phyloP scores from a whole-genome alignment of 2,888 invertebrate species.

The Rhagium mordax region DNA sequence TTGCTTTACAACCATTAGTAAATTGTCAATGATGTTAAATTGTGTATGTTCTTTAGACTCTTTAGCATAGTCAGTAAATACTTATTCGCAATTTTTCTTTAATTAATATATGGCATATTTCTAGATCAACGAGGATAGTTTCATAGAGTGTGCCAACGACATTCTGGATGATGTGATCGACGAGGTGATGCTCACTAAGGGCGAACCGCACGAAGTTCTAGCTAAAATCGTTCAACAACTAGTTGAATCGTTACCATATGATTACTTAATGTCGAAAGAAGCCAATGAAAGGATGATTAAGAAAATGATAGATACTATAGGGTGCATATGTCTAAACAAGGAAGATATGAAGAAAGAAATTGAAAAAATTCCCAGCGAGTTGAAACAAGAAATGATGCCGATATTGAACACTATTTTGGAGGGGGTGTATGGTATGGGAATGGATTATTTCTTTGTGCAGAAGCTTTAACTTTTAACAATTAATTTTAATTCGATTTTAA shows the following conservation, averaged over 20 bases:
- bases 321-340: slow-evolving; percentile 48
- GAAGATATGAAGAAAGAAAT: slow-evolving; percentile 47
- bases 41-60: no score
- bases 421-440: slow-evolving; percentile 61
- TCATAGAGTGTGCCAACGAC: slow-evolving; percentile 51
- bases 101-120: slow-evolving; percentile 22
- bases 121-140: slow-evolving; percentile 56
- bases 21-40: no score
- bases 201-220: slow-evolving; percentile 57
- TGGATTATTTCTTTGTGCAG: slow-evolving; percentile 63
- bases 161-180: slow-evolving; percentile 60
- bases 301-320: slow-evolving; percentile 48
- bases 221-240: slow-evolving; percentile 56
- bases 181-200: slow-evolving; percentile 48
- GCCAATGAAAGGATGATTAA: slow-evolving; percentile 47
- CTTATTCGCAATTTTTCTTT: background rate
- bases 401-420: slow-evolving; percentile 61
- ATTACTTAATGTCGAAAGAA: slow-evolving; percentile 46
- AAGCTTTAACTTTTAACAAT: slow-evolving; percentile 39
- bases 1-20: no score
- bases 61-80: no score
- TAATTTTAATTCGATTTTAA: background rate
- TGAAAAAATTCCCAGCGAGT: slow-evolving; percentile 42
- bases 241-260: slow-evolving; percentile 55
- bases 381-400: slow-evolving; percentile 53